These are phyloP conservation scores for Platerodrilus igneus DNA, from an alignment of 2,888 invertebrate species.

Conservation along the genomic window DNA sequence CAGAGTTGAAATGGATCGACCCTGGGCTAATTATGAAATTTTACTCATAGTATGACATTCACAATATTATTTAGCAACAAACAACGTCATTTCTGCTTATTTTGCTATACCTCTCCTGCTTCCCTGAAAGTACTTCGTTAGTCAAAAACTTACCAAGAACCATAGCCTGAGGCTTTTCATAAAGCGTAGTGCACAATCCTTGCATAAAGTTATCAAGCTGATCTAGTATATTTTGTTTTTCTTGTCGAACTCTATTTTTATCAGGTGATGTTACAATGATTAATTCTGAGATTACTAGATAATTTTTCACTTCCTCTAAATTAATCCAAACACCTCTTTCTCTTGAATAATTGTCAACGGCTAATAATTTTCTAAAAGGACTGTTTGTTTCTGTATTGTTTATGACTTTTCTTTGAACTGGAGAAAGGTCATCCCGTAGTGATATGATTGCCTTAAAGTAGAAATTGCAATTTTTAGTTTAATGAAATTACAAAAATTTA, in stretches of 20 bases:
- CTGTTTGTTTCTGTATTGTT: neutral
- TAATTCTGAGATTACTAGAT: slow-evolving; percentile 16
- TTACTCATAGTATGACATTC: too few relatives aligned
- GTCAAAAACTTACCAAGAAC: slow-evolving; percentile 13
- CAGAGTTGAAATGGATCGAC: too few relatives aligned
- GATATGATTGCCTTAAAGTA: too few relatives aligned
- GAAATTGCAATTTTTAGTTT: too few relatives aligned
- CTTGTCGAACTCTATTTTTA: slow-evolving; percentile 9
- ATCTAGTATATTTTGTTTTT: slow-evolving; percentile 12
- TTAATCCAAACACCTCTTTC: slow-evolving; percentile 12
- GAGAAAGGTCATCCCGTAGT: neutral
- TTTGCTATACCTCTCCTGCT: too few relatives aligned
- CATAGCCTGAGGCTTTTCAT: slow-evolving; percentile 14
- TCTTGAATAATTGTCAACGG: slow-evolving; percentile 10
- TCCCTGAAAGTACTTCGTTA: neutral
- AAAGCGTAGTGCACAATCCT: slow-evolving; percentile 8
- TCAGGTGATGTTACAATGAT: slow-evolving; percentile 16
- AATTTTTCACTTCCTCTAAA: slow-evolving; percentile 17
- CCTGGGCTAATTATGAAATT: too few relatives aligned
- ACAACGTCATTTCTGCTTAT: too few relatives aligned
- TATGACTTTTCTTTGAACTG: neutral
- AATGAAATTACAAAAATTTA: neutral
- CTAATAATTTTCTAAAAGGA: neutral
- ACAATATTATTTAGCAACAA: too few relatives aligned
- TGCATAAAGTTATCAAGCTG: slow-evolving; percentile 19